Percentiles rank a stretch among this genome's conserved stretches.
Evolutionary conservation across 2,888 invertebrate species (phyloP).

Genomic region (Cyrtodaria siliqua): DNA sequence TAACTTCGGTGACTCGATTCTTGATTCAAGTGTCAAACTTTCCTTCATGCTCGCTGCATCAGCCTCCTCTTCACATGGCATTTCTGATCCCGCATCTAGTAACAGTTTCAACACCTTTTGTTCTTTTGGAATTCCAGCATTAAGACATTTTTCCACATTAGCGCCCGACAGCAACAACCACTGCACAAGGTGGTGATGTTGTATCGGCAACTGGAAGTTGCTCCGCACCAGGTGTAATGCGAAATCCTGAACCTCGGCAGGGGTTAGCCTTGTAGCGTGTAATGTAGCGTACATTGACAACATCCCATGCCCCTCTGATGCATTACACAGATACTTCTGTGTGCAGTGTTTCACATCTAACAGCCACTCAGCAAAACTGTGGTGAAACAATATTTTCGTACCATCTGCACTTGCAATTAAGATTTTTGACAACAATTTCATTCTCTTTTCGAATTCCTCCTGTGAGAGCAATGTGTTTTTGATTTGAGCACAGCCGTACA

Average conservation of each 20-base stretch:
- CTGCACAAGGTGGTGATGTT: slow-evolving; percentile 89
- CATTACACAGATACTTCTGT: slow-evolving; percentile 92
- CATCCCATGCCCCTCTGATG: slow-evolving; percentile 93
- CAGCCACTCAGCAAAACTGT: slow-evolving; percentile 97
- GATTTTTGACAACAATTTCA: slow-evolving; percentile 85
- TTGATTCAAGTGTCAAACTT: slow-evolving; percentile 65
- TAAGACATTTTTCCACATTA: slow-evolving; percentile 80
- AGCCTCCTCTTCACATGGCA: slow-evolving; percentile 95
- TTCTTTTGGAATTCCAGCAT: slow-evolving; percentile 81
- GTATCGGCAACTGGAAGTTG: slow-evolving; percentile 81
- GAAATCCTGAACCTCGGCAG: slow-evolving; percentile 86
- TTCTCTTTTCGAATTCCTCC: slow-evolving; percentile 79
- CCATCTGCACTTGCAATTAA: slow-evolving; percentile 91
- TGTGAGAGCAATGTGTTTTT: slow-evolving; percentile 90
- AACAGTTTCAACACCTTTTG: slow-evolving; percentile 89
- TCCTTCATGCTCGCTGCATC: slow-evolving; percentile 73
- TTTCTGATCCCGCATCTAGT: slow-evolving; percentile 95
- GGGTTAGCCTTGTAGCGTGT: slow-evolving; percentile 86
- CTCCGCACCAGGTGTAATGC: slow-evolving; percentile 87
- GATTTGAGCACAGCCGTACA: slow-evolving; percentile 93
- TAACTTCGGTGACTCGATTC: slow-evolving; percentile 65
- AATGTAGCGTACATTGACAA: slow-evolving; percentile 89
- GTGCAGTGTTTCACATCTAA: slow-evolving; percentile 99
- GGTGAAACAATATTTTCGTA: slow-evolving; percentile 92
- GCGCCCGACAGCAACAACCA: slow-evolving; percentile 89